Base-by-base conservation (phyloP, 2,113 vertebrate genomes). In the Malurus melanocephalus region DNA sequence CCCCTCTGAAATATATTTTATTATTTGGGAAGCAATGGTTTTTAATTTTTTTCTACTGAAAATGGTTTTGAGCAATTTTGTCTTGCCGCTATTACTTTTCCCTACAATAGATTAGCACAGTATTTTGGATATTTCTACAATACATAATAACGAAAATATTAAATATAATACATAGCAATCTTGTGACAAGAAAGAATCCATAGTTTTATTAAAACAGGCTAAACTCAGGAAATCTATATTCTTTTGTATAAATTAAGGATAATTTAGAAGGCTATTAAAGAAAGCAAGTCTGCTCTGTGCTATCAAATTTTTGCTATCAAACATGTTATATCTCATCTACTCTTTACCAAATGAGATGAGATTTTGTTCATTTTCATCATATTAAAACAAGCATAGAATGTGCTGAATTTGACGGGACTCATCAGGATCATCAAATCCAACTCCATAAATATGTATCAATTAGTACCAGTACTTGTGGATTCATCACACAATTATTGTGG, bases 251-350 rank as follows among this genome's bases (percentile, higher is more conserved):
- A 94, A 87, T 56, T 32, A 69, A 57, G 62, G 33, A 79, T 93
- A 93, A 93, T 95, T 92, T 95, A 62, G 77, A 93, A 91, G 88
- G 64, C 59, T 64, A 73, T 51, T 48, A 91, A 90, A 59, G 55
- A 81, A 80, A 82, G 20, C 30, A 91, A 93, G 5, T 35, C n/a
- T 73, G 24, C n/a, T 93, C 43, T 87, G 56, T 88, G 74, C 66
- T 74, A 64, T 85, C 43, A 88, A 94, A 90, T 95, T 90, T 90
- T 90, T 92, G 22, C 46, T 33, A 33, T 33, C 33, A 33, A 94
- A 89, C 53, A 74, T 4, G 14, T 84, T 92, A 68, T 90, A 91
- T 91, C 71, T 75, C 55, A 85, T 80, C 30, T 46, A 49, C 17
- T 68, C 18, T 77, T 46, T 89, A 77, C 62, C 46, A 89, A 66